Conservation (phyloP, 2,113 vertebrate species). For the Gopherus flavomarginatus region DNA sequence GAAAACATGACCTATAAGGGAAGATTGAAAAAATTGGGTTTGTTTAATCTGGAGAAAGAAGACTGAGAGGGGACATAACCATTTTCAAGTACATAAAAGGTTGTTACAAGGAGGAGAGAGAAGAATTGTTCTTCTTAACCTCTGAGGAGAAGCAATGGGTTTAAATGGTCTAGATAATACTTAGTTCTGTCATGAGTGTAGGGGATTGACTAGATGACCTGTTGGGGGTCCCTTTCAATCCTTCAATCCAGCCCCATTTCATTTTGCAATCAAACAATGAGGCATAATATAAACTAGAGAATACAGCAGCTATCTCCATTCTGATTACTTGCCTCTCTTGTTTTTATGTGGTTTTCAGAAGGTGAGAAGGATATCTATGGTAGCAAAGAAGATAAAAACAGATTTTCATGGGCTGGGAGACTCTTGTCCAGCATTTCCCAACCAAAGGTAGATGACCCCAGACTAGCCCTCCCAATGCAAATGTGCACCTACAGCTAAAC, state of each 20-base stretch:
- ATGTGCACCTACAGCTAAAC: rapidly evolving
- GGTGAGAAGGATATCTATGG: neutral
- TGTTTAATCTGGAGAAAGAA: no score
- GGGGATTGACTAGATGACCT: no score
- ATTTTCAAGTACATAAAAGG: no score
- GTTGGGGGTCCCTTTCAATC: no score
- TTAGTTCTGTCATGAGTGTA: no score
- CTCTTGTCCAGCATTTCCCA: neutral
- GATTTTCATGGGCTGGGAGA: neutral
- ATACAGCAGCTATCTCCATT: neutral
- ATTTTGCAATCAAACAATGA: neutral
- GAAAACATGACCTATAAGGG: no score
- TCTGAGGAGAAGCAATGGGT: no score
- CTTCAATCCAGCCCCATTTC: neutral
- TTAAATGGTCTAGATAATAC: no score
- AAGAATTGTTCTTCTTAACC: no score
- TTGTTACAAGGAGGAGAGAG: no score
- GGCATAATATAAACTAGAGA: neutral
- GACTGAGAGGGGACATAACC: no score
- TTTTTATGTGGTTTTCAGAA: conserved; percentile 10
- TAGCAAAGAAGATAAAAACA: neutral
- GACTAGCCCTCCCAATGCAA: neutral
- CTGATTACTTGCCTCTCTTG: neutral
- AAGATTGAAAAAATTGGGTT: no score
- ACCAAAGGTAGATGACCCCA: neutral